Evolutionary conservation across 2,113 vertebrate species (phyloP).

Genomic region (Thunnus maccoyii): DNA sequence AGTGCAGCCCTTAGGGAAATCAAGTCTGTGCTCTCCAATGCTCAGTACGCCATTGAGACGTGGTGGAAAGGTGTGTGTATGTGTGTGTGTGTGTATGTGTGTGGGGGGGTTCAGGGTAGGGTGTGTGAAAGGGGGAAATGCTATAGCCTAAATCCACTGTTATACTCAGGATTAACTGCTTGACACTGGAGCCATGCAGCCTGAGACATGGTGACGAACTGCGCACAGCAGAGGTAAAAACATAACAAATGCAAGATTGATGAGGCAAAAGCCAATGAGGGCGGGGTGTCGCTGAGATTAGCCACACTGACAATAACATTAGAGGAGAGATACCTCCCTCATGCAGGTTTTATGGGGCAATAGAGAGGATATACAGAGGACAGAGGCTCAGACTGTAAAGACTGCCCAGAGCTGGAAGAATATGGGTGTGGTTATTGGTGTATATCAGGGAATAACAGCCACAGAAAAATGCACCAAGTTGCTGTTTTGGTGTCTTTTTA

Average conservation of each 20-base stretch:
- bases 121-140: constrained; percentile 13
- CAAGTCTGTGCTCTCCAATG: constrained; percentile 69
- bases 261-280: constrained; percentile 32
- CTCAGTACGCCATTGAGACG: constrained; percentile 49
- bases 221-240: constrained; percentile 35
- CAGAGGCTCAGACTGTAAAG: constrained; percentile 38
- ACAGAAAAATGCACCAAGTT: neutral
- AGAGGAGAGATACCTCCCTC: constrained; percentile 46
- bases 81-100: too few species aligned
- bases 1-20: constrained; percentile 75
- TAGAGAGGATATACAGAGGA: constrained; percentile 56
- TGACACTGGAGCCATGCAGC: constrained; percentile 15
- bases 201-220: constrained; percentile 19
- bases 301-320: constrained; percentile 58
- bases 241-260: constrained; percentile 44
- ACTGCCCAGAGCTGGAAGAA: neutral
- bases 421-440: neutral
- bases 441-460: constrained; percentile 19
- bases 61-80: neutral
- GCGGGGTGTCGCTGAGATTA: constrained; percentile 52
- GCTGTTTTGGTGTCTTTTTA: constrained; percentile 1
- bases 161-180: constrained; percentile 63
- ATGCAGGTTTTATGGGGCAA: constrained; percentile 57
- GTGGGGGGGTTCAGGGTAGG: neutral
- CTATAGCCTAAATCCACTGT: constrained; percentile 52